Conservation (phyloP, 23 tunicate species). For the Botrylloides violaceus region DNA sequence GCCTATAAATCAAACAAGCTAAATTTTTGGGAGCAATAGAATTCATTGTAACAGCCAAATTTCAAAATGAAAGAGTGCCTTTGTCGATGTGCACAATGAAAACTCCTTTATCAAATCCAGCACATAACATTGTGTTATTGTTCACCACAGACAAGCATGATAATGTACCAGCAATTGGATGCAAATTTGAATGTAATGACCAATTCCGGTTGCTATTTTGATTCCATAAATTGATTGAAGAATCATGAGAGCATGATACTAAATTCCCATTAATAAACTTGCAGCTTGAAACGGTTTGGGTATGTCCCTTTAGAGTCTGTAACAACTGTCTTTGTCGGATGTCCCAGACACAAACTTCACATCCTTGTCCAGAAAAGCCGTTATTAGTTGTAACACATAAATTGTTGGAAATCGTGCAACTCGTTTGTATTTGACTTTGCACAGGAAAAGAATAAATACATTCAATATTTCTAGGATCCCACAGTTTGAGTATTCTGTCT, state of each 20-base stretch:
- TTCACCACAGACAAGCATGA: constrained; percentile 26
- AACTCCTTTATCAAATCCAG: constrained; percentile 44
- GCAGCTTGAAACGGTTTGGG: constrained; percentile 47
- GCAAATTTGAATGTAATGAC: neutral
- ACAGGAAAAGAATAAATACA: constrained; percentile 29
- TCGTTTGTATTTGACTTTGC: constrained; percentile 64
- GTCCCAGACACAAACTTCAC: constrained; percentile 58
- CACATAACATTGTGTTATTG: constrained; percentile 32
- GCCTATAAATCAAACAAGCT: too few species aligned
- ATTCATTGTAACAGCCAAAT: too few species aligned
- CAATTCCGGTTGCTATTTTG: constrained; percentile 13
- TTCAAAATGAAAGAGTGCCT: neutral
- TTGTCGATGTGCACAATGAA: constrained; percentile 5
- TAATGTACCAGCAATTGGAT: constrained; percentile 33
- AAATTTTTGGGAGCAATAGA: too few species aligned
- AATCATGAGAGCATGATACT: constrained; percentile 66
- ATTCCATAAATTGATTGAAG: constrained; percentile 48
- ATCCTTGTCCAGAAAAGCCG: constrained; percentile 64
- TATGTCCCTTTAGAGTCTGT: constrained; percentile 41
- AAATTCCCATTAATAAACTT: constrained; percentile 24
- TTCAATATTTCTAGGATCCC: constrained; percentile 45
- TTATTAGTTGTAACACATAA: constrained; percentile 45
- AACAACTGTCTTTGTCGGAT: constrained; percentile 31
- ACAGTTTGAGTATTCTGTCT: constrained; percentile 60
- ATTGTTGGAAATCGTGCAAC: constrained; percentile 42